These are phyloP conservation scores for Tangara arthus DNA, from an alignment of 2,797 vertebrate genomes.

Conservation along the genomic window DNA sequence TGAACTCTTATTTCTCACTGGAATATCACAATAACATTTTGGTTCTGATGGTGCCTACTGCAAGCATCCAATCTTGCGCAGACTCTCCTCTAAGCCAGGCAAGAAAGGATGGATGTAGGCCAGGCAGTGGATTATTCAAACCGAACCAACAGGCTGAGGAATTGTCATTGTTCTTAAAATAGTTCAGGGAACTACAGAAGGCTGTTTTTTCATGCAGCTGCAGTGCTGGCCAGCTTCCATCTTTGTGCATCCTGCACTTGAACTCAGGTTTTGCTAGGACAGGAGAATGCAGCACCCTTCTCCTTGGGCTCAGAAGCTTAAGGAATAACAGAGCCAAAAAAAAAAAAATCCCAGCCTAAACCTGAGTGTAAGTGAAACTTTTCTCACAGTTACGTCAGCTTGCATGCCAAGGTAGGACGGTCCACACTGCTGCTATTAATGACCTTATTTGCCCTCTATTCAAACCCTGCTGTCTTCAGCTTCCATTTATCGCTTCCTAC, in stretches of 20 bases:
- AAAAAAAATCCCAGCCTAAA: background rate
- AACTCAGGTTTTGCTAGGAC: background rate
- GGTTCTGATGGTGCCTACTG: background rate
- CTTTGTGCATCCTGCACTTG: background rate
- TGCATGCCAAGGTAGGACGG: background rate
- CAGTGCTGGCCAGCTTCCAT: background rate
- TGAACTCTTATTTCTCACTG: background rate
- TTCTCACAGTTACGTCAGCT: background rate
- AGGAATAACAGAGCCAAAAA: background rate
- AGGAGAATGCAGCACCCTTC: background rate
- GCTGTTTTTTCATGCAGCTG: background rate
- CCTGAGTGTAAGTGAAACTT: background rate
- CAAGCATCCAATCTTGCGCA: background rate
- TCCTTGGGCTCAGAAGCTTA: background rate
- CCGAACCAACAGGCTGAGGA: background rate
- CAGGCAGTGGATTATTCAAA: background rate
- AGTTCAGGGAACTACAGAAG: background rate
- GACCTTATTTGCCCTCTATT: background rate
- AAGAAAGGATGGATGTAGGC: background rate
- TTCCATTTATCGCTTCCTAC: background rate
- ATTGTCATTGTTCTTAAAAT: background rate
- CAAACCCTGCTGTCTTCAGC: background rate
- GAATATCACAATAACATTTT: background rate
- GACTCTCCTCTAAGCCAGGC: background rate
- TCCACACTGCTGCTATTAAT: background rate